Percentiles rank a stretch among this genome's conserved stretches.
phyloP scores from a whole-genome alignment of 2,888 invertebrate species.

The Lithophane leautieri region DNA sequence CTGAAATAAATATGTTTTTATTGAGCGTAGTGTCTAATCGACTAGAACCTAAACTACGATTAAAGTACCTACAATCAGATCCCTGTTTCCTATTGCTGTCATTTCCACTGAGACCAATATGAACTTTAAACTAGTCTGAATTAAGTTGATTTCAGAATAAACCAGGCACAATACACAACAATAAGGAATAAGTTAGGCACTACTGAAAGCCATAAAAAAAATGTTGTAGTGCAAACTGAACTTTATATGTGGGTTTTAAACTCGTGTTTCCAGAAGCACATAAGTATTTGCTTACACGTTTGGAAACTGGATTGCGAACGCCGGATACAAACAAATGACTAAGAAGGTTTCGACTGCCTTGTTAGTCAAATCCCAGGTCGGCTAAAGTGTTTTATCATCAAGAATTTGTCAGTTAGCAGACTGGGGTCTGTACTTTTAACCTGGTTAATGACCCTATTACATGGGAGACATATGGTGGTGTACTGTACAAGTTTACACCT shows the following conservation, averaged over 20 bases:
- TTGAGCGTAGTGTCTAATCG: too few relatives aligned
- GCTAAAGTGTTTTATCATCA: neutral
- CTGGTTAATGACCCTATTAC: neutral
- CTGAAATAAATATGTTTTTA: slow-evolving; percentile 67
- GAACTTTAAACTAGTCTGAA: neutral
- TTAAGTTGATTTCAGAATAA: neutral
- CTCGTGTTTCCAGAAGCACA: neutral
- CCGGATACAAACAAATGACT: neutral
- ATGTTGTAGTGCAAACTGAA: too few relatives aligned
- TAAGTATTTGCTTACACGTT: neutral
- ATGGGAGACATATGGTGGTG: neutral
- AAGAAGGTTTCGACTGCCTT: neutral
- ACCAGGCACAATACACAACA: neutral
- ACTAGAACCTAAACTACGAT: neutral
- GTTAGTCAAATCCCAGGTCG: too few relatives aligned
- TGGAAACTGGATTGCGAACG: neutral
- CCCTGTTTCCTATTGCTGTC: neutral
- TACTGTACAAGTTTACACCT: neutral
- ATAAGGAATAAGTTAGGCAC: too few relatives aligned
- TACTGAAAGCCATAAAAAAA: too few relatives aligned
- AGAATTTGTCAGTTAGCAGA: neutral
- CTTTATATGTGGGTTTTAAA: neutral
- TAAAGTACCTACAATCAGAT: neutral
- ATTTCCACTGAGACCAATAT: neutral
- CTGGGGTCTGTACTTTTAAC: too few relatives aligned